phyloP scores from a whole-genome alignment of 2,888 invertebrate species.

The Selenia dentaria region DNA sequence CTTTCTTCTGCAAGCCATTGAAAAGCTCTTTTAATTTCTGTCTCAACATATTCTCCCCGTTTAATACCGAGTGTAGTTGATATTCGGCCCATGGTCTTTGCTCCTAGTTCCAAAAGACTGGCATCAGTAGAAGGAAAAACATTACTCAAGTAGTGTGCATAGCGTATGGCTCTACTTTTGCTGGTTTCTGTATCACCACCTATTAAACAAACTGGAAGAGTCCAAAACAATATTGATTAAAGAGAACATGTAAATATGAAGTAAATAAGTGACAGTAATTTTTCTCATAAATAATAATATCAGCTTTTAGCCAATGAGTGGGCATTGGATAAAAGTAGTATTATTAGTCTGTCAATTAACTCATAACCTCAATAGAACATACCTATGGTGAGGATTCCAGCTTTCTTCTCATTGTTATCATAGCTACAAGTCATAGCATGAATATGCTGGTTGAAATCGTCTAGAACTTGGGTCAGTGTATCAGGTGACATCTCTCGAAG shows the following conservation, averaged over 20 bases:
- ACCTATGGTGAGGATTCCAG: conserved; percentile 97
- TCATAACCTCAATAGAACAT: conserved; percentile 42
- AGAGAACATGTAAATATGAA: no score
- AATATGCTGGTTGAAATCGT: conserved; percentile 97
- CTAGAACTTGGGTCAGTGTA: conserved; percentile 93
- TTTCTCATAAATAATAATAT: no score
- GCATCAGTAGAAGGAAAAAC: conserved; percentile 95
- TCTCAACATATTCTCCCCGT: conserved; percentile 97
- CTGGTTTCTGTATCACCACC: conserved; percentile 96
- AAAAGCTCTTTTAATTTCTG: conserved; percentile 96
- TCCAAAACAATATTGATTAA: no score
- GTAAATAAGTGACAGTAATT: no score
- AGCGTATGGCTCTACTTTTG: conserved; percentile 93
- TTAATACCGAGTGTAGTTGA: conserved; percentile 95
- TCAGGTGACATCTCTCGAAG: conserved; percentile 95
- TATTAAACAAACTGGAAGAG: conserved; percentile 92
- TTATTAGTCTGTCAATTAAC: background rate
- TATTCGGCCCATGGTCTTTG: conserved; percentile 96
- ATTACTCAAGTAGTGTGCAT: conserved; percentile 96
- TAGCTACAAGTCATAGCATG: conserved; percentile 96
- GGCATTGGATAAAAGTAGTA: no score
- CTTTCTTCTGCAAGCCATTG: conserved; percentile 97
- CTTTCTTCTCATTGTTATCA: conserved; percentile 97
- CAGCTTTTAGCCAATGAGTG: no score
- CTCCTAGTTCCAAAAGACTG: conserved; percentile 96